phyloP scores from a whole-genome alignment of 2,113 vertebrate genomes.

The Salvelinus sp. region DNA sequence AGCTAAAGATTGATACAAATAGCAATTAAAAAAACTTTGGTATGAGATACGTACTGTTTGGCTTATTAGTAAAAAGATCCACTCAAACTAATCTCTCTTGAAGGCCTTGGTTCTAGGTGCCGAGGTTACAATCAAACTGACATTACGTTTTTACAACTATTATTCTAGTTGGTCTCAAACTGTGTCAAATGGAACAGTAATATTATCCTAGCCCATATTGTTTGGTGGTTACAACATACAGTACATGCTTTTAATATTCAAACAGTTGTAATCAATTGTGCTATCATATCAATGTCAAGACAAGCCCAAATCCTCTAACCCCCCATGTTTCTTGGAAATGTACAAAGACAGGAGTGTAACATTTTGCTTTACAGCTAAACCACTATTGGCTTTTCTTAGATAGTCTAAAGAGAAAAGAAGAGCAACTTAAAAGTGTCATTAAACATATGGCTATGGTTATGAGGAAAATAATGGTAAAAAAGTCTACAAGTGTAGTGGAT shows the following conservation, averaged over 20 bases:
- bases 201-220: background rate
- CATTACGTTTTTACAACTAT: too few relatives aligned
- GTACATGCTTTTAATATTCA: background rate
- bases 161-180: background rate
- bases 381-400: conserved; percentile 20
- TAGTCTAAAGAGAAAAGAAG: conserved; percentile 15
- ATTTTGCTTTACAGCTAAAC: background rate
- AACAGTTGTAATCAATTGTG: background rate
- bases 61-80: too few relatives aligned
- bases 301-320: background rate
- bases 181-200: background rate
- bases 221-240: background rate
- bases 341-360: conserved; percentile 6
- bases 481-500: conserved; percentile 34
- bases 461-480: conserved; percentile 22
- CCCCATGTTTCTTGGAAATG: background rate
- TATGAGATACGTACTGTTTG: too few relatives aligned
- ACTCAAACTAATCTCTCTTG: too few relatives aligned
- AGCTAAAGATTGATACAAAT: too few relatives aligned
- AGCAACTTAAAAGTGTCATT: conserved; percentile 24
- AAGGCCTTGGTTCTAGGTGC: too few relatives aligned
- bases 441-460: conserved; percentile 44
- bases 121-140: too few relatives aligned
- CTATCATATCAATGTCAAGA: conserved; percentile 4
- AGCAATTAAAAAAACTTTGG: too few relatives aligned